phyloP scores from a whole-genome alignment of 2,888 invertebrate genomes.

The Physocephala rufipes region DNA sequence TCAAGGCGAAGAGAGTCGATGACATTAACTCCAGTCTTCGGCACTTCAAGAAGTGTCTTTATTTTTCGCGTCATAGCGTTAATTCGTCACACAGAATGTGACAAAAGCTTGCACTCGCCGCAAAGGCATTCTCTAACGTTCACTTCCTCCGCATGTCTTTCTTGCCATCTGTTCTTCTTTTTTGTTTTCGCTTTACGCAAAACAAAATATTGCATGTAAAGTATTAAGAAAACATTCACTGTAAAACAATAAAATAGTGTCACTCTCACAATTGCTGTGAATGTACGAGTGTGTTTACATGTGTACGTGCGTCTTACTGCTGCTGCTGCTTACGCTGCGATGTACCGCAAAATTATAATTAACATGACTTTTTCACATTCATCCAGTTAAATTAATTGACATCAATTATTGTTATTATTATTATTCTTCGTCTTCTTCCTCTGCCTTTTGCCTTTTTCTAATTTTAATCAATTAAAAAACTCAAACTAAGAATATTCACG shows the following conservation, averaged over 20 bases:
- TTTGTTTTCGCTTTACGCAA: not conserved
- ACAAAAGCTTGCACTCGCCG: not conserved
- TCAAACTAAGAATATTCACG: too few relatives aligned
- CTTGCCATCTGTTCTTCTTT: not conserved
- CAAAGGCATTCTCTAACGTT: not conserved
- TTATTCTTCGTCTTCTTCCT: not conserved
- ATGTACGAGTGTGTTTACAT: not conserved
- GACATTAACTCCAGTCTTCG: not conserved
- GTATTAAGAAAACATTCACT: not conserved
- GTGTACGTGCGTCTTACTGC: not conserved
- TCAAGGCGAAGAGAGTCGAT: not conserved
- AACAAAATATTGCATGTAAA: not conserved
- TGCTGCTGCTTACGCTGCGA: not conserved
- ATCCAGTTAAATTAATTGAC: conserved; percentile 40
- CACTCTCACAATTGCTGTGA: not conserved
- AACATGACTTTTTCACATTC: conserved; percentile 38
- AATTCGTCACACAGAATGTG: conserved; percentile 6
- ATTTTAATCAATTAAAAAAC: not conserved
- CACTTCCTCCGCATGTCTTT: not conserved
- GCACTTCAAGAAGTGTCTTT: not conserved
- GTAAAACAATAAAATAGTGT: not conserved
- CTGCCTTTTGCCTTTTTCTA: not conserved
- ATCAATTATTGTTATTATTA: conserved; percentile 24
- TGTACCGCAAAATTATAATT: conserved; percentile 17
- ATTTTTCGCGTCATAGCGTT: not conserved